These are phyloP conservation scores for Lateolabrax maculatus DNA, from an alignment of 2,797 vertebrate genomes.

Conservation along the genomic window DNA sequence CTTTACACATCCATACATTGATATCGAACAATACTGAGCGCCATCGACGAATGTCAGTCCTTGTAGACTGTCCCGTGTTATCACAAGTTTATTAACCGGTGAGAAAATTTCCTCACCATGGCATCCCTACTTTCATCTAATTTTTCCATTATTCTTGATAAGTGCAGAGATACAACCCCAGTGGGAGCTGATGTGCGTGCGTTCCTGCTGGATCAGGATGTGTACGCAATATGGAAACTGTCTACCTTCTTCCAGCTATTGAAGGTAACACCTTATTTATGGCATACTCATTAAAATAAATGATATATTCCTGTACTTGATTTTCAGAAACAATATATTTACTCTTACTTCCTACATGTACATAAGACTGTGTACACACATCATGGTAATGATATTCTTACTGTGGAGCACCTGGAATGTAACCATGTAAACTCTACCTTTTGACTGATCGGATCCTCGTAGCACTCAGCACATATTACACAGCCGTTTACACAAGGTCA, in stretches of 20 bases:
- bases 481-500: not conserved
- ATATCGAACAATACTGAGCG: no score
- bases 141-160: not conserved
- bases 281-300: not conserved
- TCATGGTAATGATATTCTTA: no score
- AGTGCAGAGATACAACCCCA: not conserved
- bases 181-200: not conserved
- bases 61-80: no score
- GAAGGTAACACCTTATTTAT: not conserved
- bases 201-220: not conserved
- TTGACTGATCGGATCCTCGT: not conserved
- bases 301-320: not conserved
- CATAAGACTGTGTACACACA: no score
- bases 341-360: not conserved
- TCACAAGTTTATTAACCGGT: no score
- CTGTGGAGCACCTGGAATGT: not conserved
- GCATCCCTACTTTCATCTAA: no score
- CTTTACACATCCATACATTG: no score
- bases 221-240: not conserved
- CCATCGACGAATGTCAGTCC: no score
- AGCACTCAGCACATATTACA: not conserved
- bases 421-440: not conserved
- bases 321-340: no score
- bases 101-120: no score
- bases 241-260: not conserved